Evolutionary conservation across 92 coral and sea anemone species (phyloP).

Genomic region (Meandrina meandrites): DNA sequence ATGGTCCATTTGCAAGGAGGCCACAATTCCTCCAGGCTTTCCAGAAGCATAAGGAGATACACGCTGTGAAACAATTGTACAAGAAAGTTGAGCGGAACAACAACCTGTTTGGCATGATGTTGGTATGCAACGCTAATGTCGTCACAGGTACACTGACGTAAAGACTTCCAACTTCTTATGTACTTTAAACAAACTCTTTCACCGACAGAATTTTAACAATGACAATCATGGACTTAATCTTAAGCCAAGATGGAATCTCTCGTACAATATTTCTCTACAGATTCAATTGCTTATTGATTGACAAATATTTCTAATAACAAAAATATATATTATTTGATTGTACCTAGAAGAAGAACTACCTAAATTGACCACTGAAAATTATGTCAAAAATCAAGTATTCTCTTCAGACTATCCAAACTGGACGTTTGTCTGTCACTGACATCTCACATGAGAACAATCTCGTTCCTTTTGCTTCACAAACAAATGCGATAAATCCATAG

Average conservation of each 20-base stretch:
- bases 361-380: too few species aligned
- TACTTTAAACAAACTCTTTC: too few species aligned
- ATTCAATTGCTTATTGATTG: conserved; percentile 3
- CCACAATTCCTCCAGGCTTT: background rate
- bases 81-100: background rate
- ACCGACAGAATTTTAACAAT: too few species aligned
- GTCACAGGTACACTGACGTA: background rate
- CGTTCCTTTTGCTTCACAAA: background rate
- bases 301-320: conserved; percentile 16
- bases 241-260: background rate
- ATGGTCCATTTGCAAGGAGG: too few species aligned
- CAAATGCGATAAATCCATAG: background rate
- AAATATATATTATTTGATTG: conserved; percentile 22
- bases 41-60: background rate
- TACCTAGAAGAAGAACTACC: background rate
- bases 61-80: background rate
- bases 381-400: background rate
- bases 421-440: too few species aligned
- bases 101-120: background rate
- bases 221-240: background rate
- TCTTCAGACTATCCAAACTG: background rate
- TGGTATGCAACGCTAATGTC: background rate
- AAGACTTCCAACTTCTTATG: too few species aligned
- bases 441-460: too few species aligned
- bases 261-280: background rate